Evolutionary conservation across 2,113 vertebrate genomes (phyloP), one percentile per base, ranked within the genome.

Genomic region (Vanacampus margaritifer): DNA sequence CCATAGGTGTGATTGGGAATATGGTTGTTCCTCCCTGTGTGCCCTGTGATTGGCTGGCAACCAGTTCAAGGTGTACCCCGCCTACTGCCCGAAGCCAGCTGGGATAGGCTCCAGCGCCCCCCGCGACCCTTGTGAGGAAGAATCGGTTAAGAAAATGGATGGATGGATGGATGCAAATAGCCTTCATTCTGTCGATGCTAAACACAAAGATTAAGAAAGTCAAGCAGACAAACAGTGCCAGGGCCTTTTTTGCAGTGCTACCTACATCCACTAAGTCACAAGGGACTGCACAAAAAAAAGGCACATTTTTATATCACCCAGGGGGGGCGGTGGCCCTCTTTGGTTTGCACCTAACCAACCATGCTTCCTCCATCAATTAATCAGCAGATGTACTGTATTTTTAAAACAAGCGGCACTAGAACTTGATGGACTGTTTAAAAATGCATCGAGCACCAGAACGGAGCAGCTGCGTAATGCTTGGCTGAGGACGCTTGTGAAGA

Each of bases 381-480:
- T 91, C 79, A 92, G 85, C 64, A 82, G 78, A 82, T 88, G 84
- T 62, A 43, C 12, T 24, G 37, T 91, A 89, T 91, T 91, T 92
- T 91, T 92, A 89, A 87, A 88, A 87, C 85, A 75, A 84, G 67
- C 83, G 79, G 86, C 72, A 70, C 84, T 84, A 79, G 83, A 85
- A 88, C 86, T 89, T 82, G 87, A 90, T 91, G 88, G 89, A 87
- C 70, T 89, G 73, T 86, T 92, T 84, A 91, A 92, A 92, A 90
- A 92, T 91, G 85, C 82, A 92, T 86, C 45, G 76, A 70, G 79
- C 80, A 46, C 68, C 83, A 72, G 84, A 81, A 80, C 39, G 35
- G 77, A 80, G 73, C 79, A 83, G 87, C 81, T 83, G 80, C 67
- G 24, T 61, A 28, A 21, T 21, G 69, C 63, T 68, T 17, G 67